phyloP scores from a whole-genome alignment of 2,797 vertebrate species.

The Vipera ursinii region DNA sequence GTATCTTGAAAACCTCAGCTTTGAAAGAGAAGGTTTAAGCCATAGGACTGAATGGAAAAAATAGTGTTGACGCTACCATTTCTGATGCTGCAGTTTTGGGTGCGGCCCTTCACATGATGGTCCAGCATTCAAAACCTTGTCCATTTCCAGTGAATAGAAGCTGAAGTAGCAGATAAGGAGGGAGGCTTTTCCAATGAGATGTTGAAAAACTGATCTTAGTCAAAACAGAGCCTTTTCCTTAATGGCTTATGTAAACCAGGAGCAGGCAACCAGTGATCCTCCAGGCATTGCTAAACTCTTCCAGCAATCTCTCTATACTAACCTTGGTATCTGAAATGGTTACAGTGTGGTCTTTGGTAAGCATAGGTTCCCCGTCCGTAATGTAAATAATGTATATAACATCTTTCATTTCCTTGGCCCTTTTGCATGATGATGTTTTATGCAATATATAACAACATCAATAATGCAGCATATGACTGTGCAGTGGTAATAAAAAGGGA shows the following conservation, averaged over 20 bases:
- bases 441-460: neutral
- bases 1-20: neutral
- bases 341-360: neutral
- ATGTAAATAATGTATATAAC: neutral
- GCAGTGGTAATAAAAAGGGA: neutral
- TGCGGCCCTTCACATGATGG: neutral
- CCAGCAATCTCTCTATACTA: neutral
- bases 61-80: neutral
- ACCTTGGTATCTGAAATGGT: neutral
- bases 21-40: neutral
- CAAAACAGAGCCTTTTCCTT: neutral
- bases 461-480: neutral
- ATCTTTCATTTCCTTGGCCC: neutral
- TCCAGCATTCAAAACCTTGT: neutral
- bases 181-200: neutral
- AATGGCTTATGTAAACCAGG: neutral
- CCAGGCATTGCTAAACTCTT: neutral
- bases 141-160: neutral
- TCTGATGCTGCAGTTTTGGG: neutral
- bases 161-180: neutral
- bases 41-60: neutral
- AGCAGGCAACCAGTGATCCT: neutral
- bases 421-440: neutral
- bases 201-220: neutral
- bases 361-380: neutral